Base-by-base conservation (phyloP, 1,140 invertebrate genomes). In the Zaprionus inermis region DNA sequence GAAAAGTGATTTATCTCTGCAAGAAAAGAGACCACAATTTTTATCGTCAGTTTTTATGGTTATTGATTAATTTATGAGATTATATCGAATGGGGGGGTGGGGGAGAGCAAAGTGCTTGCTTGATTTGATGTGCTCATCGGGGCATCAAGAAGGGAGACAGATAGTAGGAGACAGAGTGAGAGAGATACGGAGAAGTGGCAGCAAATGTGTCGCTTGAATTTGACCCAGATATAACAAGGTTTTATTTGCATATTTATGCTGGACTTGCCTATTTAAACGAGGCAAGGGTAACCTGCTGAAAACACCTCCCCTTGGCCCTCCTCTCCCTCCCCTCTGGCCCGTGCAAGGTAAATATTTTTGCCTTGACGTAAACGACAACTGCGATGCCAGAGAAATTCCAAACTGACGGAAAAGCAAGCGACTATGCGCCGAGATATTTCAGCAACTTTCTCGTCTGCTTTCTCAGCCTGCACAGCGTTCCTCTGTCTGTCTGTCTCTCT, bases 401-500 rank as follows among this genome's bases (percentile, higher is more conserved):
- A 89, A 75, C 84, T 88, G 83, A 89, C 83, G 84, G 83, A 86
- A 86, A 77, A 86, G 82, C 83, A 73, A 80, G 77, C 67, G n/a
- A 44, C 70, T 64, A 16, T 16, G 57, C 6, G 38, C n/a, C 9
- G 38, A 83, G 68, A 88, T 79, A 86, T 88, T 88, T 88, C 67
- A 88, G 78, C 83, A 83, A 73, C 69, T 79, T 79, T 68, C 59
- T 44, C 20, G 20, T 28, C 34, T 57, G 38, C 59, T 51, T 63
- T 59, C 52, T 49, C 60, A 74, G 24, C 3, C 24, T 24, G 22
- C 22, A 24, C 22, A 24, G 22, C 52, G 61, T 60, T 77, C 73
- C 78, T 76, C 60, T 38, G 32, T 38, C 10, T 24, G 18, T 10
- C n/a, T 24, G 56, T 41, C 34, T 36, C 30, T 54, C 28, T 49